These are phyloP conservation scores for Drosophila histrio DNA, from an alignment of 2,888 invertebrate species.

Conservation along the genomic window DNA sequence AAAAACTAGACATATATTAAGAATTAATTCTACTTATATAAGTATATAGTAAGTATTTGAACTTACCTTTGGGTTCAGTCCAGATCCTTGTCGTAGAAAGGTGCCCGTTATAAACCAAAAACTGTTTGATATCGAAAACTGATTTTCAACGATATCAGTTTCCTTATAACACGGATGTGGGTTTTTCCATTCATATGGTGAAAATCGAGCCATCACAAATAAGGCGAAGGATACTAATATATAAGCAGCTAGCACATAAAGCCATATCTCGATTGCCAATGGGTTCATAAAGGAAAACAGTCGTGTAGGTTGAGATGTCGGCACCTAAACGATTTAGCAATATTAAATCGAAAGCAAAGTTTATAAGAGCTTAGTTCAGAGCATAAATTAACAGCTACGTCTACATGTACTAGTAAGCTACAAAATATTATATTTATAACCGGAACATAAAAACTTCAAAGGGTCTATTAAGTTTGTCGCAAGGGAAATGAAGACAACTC, in stretches of 20 bases:
- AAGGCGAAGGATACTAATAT: slow-evolving; percentile 96
- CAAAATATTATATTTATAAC: too few species aligned
- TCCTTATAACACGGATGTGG: slow-evolving; percentile 92
- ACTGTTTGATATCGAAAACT: slow-evolving; percentile 97
- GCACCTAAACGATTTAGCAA: slow-evolving; percentile 87
- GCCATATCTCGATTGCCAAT: slow-evolving; percentile 97
- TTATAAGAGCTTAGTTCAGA: neutral
- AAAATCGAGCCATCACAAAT: slow-evolving; percentile 98
- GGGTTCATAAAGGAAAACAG: slow-evolving; percentile 98
- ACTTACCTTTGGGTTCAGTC: slow-evolving; percentile 91
- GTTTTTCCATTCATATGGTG: slow-evolving; percentile 97
- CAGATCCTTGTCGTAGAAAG: slow-evolving; percentile 93
- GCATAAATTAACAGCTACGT: neutral
- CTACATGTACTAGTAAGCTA: neutral
- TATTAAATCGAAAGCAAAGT: slow-evolving; percentile 2
- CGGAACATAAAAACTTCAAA: too few species aligned
- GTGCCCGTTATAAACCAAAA: slow-evolving; percentile 97
- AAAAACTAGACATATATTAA: too few species aligned
- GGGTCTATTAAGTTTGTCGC: too few species aligned
- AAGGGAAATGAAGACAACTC: too few species aligned
- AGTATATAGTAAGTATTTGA: neutral
- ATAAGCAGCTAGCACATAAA: slow-evolving; percentile 97
- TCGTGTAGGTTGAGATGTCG: slow-evolving; percentile 93
- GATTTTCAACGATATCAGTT: slow-evolving; percentile 95
- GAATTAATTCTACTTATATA: neutral